Evolutionary conservation across 2,113 vertebrate species (phyloP), one percentile per base, ranked within the genome.

Genomic region (Dicerorhinus sumatrensis): DNA sequence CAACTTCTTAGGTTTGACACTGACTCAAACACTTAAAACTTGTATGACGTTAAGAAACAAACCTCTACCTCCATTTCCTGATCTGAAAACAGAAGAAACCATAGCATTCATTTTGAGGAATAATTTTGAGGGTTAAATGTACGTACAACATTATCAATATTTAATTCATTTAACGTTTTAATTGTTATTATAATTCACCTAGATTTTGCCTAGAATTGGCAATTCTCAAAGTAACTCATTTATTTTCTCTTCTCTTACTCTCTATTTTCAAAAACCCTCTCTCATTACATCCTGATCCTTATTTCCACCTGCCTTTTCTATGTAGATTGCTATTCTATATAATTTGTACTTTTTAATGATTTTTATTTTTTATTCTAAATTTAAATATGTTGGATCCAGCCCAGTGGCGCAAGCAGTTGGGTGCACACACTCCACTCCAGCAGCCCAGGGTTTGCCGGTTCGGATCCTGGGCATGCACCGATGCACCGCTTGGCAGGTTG

Each of bases 241-340:
- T 86, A 67, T 76, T 72, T 92, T 85, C 31, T 73, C 72, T 88
- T 23, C 39, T 87, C 18, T 29, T 67, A 76, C 29, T 79, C 31
- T 12, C 33, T 29, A 16, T 75, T 97, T 95, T 91, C 76, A 83
- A 82, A 96, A 93, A 12, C 3, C 1, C 31, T 87, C 75, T 77
- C 39, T 63, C 27, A 56, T 63, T 79, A 36, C 1, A 48, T 56
- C 23, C 60, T 21, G 6, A 42, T 69, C 25, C 27, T 58, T 84
- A 4, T 73, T 76, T 1, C 42, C 9, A 60, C 9, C 16, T 89
- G 11, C 14, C 33, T 93, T 91, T 63, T 70, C 29, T 69, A 5
- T 54, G 4, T 39, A 91, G 39, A 79, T 33, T 9, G 6, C 25
- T 72, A 17, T 39, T 54, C 69, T 67, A 56, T 31, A 16, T 56